Conservation (phyloP, 2,888 invertebrate species). For the Drosophila niveifrons region DNA sequence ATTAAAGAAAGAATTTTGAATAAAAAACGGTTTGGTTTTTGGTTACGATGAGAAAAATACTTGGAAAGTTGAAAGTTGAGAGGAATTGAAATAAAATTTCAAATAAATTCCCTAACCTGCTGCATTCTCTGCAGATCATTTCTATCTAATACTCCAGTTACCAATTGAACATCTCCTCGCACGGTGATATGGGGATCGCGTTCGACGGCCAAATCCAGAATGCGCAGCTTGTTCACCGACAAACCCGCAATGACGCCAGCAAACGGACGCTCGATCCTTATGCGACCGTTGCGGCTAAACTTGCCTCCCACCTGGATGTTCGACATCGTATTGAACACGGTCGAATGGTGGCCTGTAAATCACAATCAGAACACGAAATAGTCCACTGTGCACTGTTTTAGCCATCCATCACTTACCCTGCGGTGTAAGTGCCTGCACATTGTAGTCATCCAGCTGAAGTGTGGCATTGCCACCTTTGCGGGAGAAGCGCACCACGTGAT, state of each 20-base stretch:
- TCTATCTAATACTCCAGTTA: conserved; percentile 91
- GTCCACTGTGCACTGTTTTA: neutral
- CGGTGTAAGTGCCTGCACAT: conserved; percentile 93
- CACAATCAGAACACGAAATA: neutral
- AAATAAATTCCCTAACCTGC: conserved; percentile 89
- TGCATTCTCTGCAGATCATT: conserved; percentile 94
- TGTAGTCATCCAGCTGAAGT: conserved; percentile 96
- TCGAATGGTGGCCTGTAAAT: conserved; percentile 90
- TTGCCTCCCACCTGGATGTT: conserved; percentile 95
- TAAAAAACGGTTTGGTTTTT: conserved; percentile 44
- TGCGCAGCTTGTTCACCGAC: conserved; percentile 93
- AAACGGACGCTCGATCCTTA: conserved; percentile 91
- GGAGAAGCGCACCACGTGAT: conserved; percentile 96
- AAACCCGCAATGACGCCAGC: conserved; percentile 95
- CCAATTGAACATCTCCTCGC: conserved; percentile 93
- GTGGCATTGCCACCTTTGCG: conserved; percentile 95
- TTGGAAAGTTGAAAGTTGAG: conserved; percentile 84
- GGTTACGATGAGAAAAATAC: conserved; percentile 84
- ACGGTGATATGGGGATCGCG: conserved; percentile 92
- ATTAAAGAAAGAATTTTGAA: conserved; percentile 79
- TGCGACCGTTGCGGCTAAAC: conserved; percentile 87
- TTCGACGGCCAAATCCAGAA: conserved; percentile 94
- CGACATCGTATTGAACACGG: conserved; percentile 96
- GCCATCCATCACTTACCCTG: conserved; percentile 88
- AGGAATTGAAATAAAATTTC: conserved; percentile 84